Percentiles rank a stretch among this genome's conserved stretches.
These are phyloP conservation scores for Lathronympha strigana DNA, from an alignment of 2,888 invertebrate genomes.

Conservation along the genomic window DNA sequence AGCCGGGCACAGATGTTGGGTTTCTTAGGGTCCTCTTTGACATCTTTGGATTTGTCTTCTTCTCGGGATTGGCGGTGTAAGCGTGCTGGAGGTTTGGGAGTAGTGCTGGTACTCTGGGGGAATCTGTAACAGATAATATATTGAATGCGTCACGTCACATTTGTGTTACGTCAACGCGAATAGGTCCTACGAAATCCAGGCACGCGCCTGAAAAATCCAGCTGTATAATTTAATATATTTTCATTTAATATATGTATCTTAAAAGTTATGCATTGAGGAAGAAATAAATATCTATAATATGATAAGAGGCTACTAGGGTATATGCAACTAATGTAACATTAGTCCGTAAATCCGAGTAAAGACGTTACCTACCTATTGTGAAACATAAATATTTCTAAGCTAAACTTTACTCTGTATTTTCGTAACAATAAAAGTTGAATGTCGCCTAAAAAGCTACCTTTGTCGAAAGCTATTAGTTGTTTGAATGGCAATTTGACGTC, in stretches of 20 bases:
- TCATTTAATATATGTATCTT: too few species aligned
- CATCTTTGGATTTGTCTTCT: conserved; percentile 57
- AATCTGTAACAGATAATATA: conserved; percentile 57
- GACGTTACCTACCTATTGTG: too few species aligned
- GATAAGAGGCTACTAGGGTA: too few species aligned
- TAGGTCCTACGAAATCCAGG: too few species aligned
- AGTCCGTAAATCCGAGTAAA: too few species aligned
- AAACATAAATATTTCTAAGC: too few species aligned
- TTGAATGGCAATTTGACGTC: conserved; percentile 14
- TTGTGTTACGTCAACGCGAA: neutral
- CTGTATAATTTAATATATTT: too few species aligned
- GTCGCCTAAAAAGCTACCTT: conserved; percentile 4
- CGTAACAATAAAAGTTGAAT: conserved; percentile 6
- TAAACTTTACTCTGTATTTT: neutral
- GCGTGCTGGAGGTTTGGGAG: conserved; percentile 74
- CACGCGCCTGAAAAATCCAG: too few species aligned
- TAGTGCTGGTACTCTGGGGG: conserved; percentile 78
- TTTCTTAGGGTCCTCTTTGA: conserved; percentile 57
- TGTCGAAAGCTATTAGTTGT: conserved; percentile 9
- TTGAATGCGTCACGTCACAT: neutral
- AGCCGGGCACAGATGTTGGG: conserved; percentile 71
- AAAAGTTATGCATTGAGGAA: too few species aligned
- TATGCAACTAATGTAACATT: too few species aligned
- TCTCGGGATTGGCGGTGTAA: conserved; percentile 53
- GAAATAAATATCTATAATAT: too few species aligned